phyloP scores from a whole-genome alignment of 2,888 invertebrate genomes.

The Dicyrtomina minuta region DNA sequence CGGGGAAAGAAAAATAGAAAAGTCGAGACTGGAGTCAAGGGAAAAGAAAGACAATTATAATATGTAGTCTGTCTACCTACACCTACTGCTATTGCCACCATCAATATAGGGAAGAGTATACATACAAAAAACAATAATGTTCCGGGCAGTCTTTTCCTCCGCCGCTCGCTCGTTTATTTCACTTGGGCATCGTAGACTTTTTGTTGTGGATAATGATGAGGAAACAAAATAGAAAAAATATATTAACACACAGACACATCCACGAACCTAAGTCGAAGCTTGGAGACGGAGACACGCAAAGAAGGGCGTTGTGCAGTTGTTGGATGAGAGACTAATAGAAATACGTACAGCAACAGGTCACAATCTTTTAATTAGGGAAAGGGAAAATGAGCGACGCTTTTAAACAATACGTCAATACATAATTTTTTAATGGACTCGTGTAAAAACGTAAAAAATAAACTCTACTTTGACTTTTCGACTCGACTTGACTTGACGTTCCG shows the following conservation, averaged over 20 bases:
- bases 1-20: constrained; percentile 6
- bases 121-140: no score
- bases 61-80: no score
- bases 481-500: no score
- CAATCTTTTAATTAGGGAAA: constrained; percentile 33
- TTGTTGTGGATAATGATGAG: constrained; percentile 23
- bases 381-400: constrained; percentile 14
- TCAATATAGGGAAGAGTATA: no score
- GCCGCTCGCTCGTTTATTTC: not conserved
- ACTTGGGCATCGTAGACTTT: not conserved
- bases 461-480: not conserved
- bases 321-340: not conserved
- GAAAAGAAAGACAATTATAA: constrained; percentile 5
- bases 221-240: constrained; percentile 11
- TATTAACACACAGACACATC: constrained; percentile 11
- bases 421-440: constrained; percentile 34
- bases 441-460: constrained; percentile 3
- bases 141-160: no score
- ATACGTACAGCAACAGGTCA: constrained; percentile 31
- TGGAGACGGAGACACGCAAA: constrained; percentile 20
- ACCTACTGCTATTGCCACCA: no score
- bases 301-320: constrained; percentile 28
- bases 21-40: not conserved
- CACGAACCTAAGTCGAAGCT: no score
- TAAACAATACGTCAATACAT: constrained; percentile 30